A percentile compares a stretch with the other conserved stretches of the same genome.
phyloP scores from a whole-genome alignment of 2,113 vertebrate genomes.

The Myrmecophaga tridactyla region DNA sequence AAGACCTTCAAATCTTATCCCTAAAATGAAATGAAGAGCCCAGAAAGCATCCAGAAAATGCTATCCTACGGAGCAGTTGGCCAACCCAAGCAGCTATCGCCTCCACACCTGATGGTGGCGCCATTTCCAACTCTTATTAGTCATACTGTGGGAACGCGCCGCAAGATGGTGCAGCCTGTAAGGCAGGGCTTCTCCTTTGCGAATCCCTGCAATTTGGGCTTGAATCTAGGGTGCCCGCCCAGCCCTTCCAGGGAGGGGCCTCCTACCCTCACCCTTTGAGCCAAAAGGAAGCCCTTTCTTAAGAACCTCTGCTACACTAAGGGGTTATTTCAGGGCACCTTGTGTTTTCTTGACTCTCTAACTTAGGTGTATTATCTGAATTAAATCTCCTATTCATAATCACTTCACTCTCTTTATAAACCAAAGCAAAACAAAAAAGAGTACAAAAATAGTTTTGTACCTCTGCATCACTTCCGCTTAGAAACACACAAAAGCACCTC shows the following conservation, averaged over 20 bases:
- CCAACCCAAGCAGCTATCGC: not conserved
- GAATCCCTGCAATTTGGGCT: not conserved
- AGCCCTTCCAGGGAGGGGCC: not conserved
- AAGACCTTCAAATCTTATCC: not conserved
- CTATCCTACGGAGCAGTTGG: fast-evolving
- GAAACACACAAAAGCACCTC: not conserved
- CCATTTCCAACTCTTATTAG: not conserved
- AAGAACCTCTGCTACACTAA: too few relatives aligned
- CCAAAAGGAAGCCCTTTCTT: not conserved
- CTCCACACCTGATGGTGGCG: fast-evolving
- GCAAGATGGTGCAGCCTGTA: fast-evolving
- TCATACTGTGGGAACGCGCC: too few relatives aligned
- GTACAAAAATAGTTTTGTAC: not conserved
- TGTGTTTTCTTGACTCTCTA: not conserved
- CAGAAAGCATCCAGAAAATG: not conserved
- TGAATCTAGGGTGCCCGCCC: not conserved
- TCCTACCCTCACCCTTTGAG: not conserved
- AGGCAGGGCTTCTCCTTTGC: not conserved
- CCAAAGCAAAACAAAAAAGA: not conserved
- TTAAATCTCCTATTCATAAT: not conserved
- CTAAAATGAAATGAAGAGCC: not conserved
- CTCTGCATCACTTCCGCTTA: not conserved
- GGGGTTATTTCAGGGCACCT: not conserved
- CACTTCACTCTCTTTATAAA: not conserved
- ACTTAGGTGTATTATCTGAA: not conserved